Percentiles rank a stretch among this genome's conserved stretches.
These are phyloP conservation scores for Drosophila burlai DNA, from an alignment of 1,140 invertebrate genomes.

Conservation along the genomic window DNA sequence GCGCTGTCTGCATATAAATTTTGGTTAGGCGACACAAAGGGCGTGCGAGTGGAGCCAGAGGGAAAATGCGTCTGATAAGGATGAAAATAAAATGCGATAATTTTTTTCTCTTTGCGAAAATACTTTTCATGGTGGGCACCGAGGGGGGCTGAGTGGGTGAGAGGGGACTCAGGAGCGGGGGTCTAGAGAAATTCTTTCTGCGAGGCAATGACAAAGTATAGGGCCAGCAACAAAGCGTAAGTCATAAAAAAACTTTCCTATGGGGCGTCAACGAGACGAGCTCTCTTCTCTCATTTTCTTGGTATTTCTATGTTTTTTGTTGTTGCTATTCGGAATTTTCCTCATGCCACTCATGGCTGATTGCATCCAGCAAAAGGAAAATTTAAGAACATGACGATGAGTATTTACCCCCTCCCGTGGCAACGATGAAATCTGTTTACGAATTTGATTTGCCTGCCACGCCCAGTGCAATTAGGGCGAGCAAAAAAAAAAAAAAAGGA, in stretches of 20 bases:
- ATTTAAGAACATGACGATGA: constrained; percentile 31
- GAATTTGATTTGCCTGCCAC: constrained; percentile 62
- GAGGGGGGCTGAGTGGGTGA: background rate
- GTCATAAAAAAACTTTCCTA: constrained; percentile 54
- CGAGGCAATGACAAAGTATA: constrained; percentile 45
- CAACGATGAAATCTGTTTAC: constrained; percentile 58
- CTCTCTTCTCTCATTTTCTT: constrained; percentile 23
- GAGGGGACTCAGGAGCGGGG: background rate
- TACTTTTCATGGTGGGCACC: constrained; percentile 15
- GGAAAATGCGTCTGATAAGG: constrained; percentile 60
- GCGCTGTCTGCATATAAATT: constrained; percentile 67
- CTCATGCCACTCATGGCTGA: constrained; percentile 16
- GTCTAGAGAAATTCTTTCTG: constrained; percentile 12
- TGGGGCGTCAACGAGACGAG: constrained; percentile 54
- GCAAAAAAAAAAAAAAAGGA: constrained; percentile 10
- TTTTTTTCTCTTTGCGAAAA: constrained; percentile 45
- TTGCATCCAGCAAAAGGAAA: constrained; percentile 36
- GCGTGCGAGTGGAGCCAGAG: constrained; percentile 12
- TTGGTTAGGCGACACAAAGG: constrained; percentile 33
- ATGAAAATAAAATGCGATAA: constrained; percentile 67
- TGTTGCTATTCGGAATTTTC: constrained; percentile 24
- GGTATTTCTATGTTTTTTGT: constrained; percentile 8
- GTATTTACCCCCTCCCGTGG: constrained; percentile 25
- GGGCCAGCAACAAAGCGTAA: constrained; percentile 50
- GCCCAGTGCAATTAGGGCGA: constrained; percentile 56